Conservation (phyloP, 2,113 vertebrate species). For the Connochaetes taurinus region DNA sequence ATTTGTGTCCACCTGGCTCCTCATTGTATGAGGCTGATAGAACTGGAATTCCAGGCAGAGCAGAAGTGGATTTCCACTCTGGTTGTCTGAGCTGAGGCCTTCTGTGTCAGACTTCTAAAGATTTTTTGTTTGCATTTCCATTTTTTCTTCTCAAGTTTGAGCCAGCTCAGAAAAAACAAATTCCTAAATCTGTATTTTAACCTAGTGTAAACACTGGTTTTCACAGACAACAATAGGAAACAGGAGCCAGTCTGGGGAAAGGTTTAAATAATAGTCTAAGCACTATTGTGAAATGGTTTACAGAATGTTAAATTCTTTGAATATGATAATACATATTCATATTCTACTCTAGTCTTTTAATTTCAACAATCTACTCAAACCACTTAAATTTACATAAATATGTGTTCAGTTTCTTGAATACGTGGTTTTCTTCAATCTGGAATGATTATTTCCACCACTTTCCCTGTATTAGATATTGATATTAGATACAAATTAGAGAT, state of each 20-base stretch:
- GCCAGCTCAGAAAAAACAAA: neutral
- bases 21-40: neutral
- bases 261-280: neutral
- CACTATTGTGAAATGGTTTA: neutral
- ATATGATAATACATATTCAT: constrained; percentile 28
- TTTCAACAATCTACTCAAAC: constrained; percentile 7
- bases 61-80: neutral
- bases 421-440: neutral
- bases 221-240: neutral
- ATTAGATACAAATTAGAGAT: neutral
- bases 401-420: neutral
- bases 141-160: neutral
- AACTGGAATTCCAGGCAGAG: neutral
- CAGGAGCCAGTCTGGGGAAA: neutral
- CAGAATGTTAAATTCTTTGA: neutral
- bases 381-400: neutral
- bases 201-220: neutral
- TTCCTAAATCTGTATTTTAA: neutral
- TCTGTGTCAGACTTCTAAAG: neutral
- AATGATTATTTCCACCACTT: neutral
- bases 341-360: neutral
- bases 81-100: neutral
- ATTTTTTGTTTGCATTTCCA: neutral
- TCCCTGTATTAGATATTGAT: neutral
- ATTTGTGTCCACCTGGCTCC: neutral